Percentiles rank a stretch among this genome's conserved stretches.
Evolutionary conservation across 1,140 invertebrate genomes (phyloP).

Genomic region (Dryas iulia): DNA sequence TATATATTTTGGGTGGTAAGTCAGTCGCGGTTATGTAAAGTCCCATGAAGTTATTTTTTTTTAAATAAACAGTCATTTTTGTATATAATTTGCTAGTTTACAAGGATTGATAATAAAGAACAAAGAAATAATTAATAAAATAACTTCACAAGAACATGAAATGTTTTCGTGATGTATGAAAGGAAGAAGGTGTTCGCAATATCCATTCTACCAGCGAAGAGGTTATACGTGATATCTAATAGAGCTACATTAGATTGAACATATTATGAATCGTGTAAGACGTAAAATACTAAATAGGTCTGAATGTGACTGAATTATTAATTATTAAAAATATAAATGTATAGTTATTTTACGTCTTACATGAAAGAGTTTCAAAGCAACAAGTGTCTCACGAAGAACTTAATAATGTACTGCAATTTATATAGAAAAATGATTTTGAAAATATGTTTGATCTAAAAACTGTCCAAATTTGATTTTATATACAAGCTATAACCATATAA

Average conservation of each 20-base stretch:
- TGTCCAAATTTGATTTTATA: neutral
- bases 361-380: neutral
- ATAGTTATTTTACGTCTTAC: neutral
- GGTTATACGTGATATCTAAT: constrained; percentile 2
- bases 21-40: constrained; percentile 21
- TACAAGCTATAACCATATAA: neutral
- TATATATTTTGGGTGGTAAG: constrained; percentile 13
- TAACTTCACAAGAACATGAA: constrained; percentile 6
- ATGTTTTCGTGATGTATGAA: constrained; percentile 4
- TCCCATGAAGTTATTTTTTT: constrained; percentile 30
- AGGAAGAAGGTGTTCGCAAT: constrained; percentile 2
- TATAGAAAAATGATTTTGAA: neutral
- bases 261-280: neutral
- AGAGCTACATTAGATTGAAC: neutral
- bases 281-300: neutral
- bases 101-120: neutral
- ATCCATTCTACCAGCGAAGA: neutral
- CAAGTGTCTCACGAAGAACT: neutral
- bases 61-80: no score
- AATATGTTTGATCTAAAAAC: neutral
- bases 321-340: no score
- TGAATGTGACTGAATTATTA: no score
- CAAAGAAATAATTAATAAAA: neutral
- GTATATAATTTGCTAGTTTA: no score
- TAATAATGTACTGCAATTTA: neutral